phyloP scores from a whole-genome alignment of 2,888 invertebrate species.

The Atherix ibis region DNA sequence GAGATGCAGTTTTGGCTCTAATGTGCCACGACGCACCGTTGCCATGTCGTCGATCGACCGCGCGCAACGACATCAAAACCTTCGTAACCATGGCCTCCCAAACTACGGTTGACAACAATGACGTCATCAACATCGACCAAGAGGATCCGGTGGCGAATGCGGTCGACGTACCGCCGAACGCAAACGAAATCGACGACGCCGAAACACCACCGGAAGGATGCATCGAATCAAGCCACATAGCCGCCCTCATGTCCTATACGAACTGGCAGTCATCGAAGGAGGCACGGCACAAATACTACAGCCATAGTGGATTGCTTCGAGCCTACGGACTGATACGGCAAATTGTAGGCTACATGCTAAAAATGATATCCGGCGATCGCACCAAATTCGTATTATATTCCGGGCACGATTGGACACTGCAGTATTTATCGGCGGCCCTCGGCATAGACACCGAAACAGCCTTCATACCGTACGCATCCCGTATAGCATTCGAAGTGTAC shows the following conservation, averaged over 20 bases:
- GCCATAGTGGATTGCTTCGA: slow-evolving; percentile 49
- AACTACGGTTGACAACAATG: slow-evolving; percentile 23
- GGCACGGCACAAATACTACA: slow-evolving; percentile 39
- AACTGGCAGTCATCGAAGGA: slow-evolving; percentile 62
- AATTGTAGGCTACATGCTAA: slow-evolving; percentile 64
- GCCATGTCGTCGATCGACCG: slow-evolving; percentile 44
- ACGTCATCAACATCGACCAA: slow-evolving; percentile 33
- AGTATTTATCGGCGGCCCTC: slow-evolving; percentile 64
- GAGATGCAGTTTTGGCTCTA: slow-evolving; percentile 70
- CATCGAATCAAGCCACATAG: slow-evolving; percentile 54
- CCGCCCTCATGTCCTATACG: slow-evolving; percentile 63
- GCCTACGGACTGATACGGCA: slow-evolving; percentile 73
- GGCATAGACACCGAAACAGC: slow-evolving; percentile 42
- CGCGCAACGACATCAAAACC: slow-evolving; percentile 4
- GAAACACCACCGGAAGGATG: slow-evolving; percentile 32
- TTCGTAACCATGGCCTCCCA: slow-evolving; percentile 10
- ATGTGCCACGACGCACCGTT: slow-evolving; percentile 69
- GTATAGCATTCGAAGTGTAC: slow-evolving; percentile 79
- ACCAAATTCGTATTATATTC: slow-evolving; percentile 69
- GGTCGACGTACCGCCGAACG: slow-evolving; percentile 11
- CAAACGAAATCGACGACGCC: slow-evolving; percentile 25
- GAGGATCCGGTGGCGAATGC: slow-evolving; percentile 21
- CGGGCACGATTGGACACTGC: slow-evolving; percentile 82
- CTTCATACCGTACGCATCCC: slow-evolving; percentile 69
- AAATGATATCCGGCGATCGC: slow-evolving; percentile 60